Evolutionary conservation across 2,888 invertebrate species (phyloP).

Genomic region (Apeira syringaria): DNA sequence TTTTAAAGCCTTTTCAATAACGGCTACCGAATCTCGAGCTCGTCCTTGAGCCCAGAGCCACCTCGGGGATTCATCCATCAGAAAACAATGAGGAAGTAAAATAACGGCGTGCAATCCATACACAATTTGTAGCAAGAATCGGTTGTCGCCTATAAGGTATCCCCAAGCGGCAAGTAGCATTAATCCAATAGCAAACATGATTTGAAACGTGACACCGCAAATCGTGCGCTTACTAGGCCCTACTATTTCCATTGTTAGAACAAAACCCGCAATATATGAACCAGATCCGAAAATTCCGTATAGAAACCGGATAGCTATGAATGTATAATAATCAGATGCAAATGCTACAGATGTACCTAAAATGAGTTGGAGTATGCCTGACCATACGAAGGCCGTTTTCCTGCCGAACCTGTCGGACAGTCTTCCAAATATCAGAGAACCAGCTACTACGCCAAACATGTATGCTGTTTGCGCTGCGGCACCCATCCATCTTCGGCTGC

Average conservation of each 20-base stretch:
- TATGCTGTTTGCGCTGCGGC: slow-evolving; percentile 90
- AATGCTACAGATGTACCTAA: slow-evolving; percentile 90
- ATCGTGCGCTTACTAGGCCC: slow-evolving; percentile 91
- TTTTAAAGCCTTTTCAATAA: slow-evolving; percentile 88
- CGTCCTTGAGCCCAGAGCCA: slow-evolving; percentile 95
- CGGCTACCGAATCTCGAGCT: slow-evolving; percentile 88
- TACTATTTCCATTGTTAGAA: slow-evolving; percentile 92
- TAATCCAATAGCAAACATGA: slow-evolving; percentile 91
- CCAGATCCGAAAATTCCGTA: slow-evolving; percentile 94
- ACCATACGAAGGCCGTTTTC: slow-evolving; percentile 90
- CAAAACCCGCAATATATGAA: slow-evolving; percentile 87
- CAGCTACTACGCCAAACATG: slow-evolving; percentile 93
- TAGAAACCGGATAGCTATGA: slow-evolving; percentile 86
- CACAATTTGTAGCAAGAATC: slow-evolving; percentile 89
- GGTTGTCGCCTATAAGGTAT: slow-evolving; percentile 86
- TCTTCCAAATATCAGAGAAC: slow-evolving; percentile 90
- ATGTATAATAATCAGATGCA: slow-evolving; percentile 88
- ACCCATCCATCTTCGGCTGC: slow-evolving; percentile 91
- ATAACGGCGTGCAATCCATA: slow-evolving; percentile 90
- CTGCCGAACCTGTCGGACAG: slow-evolving; percentile 92
- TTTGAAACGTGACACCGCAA: slow-evolving; percentile 92
- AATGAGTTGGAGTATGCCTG: slow-evolving; percentile 88
- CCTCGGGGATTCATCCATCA: slow-evolving; percentile 94
- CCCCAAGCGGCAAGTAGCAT: slow-evolving; percentile 94
- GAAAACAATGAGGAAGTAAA: slow-evolving; percentile 91